Conservation (phyloP, 23 tunicate genomes). For the Oikopleura vanhoeffeni region DNA sequence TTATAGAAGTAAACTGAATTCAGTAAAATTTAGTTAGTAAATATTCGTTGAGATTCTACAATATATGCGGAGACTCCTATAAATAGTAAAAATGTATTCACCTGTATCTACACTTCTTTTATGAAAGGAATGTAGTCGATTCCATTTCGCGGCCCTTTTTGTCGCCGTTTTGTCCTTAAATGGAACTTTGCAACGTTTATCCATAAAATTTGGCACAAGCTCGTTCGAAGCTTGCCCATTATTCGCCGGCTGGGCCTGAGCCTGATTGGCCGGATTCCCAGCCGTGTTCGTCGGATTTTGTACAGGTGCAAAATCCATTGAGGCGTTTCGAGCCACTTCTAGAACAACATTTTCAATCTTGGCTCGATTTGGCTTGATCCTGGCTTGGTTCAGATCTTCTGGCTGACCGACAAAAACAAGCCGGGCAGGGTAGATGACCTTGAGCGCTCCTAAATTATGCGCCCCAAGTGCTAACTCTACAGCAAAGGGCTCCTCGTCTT, state of each 20-base stretch:
- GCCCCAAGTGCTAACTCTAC: neutral
- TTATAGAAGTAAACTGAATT: no score
- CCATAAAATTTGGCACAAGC: neutral
- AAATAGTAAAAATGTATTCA: no score
- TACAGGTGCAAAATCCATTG: neutral
- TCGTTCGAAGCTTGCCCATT: neutral
- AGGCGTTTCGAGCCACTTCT: neutral
- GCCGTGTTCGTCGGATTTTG: neutral
- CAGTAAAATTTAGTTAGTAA: no score
- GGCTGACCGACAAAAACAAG: neutral
- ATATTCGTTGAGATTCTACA: no score
- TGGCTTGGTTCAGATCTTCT: neutral
- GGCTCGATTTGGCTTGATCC: neutral
- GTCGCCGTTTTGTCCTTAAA: neutral
- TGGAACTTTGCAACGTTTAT: neutral
- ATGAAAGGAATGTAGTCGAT: neutral
- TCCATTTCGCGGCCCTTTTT: neutral
- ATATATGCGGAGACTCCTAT: no score
- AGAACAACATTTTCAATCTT: constrained; percentile 2
- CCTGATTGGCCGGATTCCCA: neutral
- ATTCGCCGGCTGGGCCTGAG: neutral
- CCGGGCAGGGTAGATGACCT: constrained; percentile 8
- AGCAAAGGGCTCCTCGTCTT: constrained; percentile 9
- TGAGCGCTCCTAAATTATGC: neutral
- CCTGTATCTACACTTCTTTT: neutral